Evolutionary conservation across 2,888 invertebrate genomes (phyloP).

Genomic region (Limulus polyphemus): DNA sequence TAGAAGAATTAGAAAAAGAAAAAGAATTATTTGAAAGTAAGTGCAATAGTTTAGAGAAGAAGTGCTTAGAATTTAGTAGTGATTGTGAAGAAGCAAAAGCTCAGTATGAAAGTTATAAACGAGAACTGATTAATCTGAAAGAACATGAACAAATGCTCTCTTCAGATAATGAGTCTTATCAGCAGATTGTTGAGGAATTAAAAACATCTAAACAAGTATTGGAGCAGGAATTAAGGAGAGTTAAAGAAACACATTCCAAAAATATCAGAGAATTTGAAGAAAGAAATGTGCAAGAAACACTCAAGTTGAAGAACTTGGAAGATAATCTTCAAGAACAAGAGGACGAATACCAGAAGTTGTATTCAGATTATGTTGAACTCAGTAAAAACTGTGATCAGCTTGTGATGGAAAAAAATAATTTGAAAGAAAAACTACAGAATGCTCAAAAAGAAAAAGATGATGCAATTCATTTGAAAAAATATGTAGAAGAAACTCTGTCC

Average conservation of each 20-base stretch:
- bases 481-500: not conserved
- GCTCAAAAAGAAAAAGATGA: too few relatives aligned
- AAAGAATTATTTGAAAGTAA: not conserved
- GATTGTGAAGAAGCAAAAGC: too few relatives aligned
- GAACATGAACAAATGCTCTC: slow-evolving; percentile 21
- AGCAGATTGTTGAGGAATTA: slow-evolving; percentile 19
- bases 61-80: too few relatives aligned
- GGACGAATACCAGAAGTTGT: not conserved
- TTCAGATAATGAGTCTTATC: slow-evolving; percentile 24
- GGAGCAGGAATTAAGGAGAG: slow-evolving; percentile 14
- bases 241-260: slow-evolving; percentile 7
- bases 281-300: slow-evolving; percentile 1
- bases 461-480: too few relatives aligned
- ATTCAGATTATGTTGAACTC: not conserved
- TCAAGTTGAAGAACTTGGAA: not conserved
- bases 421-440: too few relatives aligned
- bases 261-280: slow-evolving; percentile 6
- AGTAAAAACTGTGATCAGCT: not conserved
- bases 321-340: not conserved
- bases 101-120: slow-evolving; percentile 2
- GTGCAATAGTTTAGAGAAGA: too few relatives aligned
- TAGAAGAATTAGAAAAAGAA: slow-evolving; percentile 3
- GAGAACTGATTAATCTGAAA: slow-evolving; percentile 12
- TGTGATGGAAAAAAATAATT: not conserved
- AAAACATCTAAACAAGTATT: slow-evolving; percentile 10